Evolutionary conservation across 2,113 vertebrate species (phyloP).

Genomic region (Tyto alba): DNA sequence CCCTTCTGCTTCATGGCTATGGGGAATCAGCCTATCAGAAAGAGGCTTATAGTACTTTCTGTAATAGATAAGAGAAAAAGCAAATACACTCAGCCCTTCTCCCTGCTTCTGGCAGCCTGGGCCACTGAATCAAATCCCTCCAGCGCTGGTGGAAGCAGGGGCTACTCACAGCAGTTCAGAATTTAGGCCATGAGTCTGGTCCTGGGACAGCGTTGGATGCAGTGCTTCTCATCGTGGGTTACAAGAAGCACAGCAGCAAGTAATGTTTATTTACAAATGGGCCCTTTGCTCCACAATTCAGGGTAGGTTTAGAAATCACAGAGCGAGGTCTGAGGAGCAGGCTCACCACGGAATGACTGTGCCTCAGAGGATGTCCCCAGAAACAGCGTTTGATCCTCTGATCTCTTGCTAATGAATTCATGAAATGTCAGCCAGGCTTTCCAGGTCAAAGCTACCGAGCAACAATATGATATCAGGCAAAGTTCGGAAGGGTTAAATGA

Average conservation of each 20-base stretch:
- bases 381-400: not conserved
- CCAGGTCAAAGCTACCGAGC: constrained; percentile 32
- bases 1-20: not conserved
- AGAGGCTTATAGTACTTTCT: not conserved
- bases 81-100: not conserved
- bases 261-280: not conserved
- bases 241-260: not conserved
- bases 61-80: not conserved
- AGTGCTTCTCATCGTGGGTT: fast-evolving
- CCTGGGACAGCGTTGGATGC: not conserved
- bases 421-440: constrained; percentile 21
- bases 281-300: not conserved
- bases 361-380: not conserved
- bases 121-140: not conserved
- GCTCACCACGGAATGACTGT: not conserved
- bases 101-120: not conserved
- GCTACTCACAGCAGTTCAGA: not conserved
- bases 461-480: not conserved
- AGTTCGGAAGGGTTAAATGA: constrained; percentile 49
- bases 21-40: not conserved
- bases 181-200: not conserved
- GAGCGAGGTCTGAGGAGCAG: not conserved
- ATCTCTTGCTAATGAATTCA: constrained; percentile 36
- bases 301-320: not conserved
- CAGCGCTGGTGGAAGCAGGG: not conserved